A percentile compares a stretch with the other conserved stretches of the same genome.
Conservation (phyloP, 2,888 invertebrate genomes). For the Beris chalybata region DNA sequence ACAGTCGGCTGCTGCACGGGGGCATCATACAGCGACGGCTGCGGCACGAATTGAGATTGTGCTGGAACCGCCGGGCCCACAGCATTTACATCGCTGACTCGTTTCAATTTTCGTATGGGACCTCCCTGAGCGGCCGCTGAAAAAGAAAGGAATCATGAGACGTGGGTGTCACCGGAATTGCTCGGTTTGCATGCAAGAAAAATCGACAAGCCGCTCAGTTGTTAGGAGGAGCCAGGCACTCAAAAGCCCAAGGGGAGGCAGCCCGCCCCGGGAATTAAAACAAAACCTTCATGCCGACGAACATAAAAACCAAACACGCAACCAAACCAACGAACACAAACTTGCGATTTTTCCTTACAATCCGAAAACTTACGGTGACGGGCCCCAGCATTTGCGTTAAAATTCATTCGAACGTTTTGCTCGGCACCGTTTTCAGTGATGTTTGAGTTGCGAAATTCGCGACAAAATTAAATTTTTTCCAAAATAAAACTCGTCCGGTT, state of each 20-base stretch:
- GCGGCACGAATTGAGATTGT: slow-evolving; percentile 44
- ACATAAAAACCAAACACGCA: slow-evolving; percentile 9
- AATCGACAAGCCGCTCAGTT: slow-evolving; percentile 20
- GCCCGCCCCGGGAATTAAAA: slow-evolving; percentile 32
- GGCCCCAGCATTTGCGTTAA: slow-evolving; percentile 52
- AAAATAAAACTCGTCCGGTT: slow-evolving; percentile 36
- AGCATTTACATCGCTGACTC: slow-evolving; percentile 70
- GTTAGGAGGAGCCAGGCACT: not conserved
- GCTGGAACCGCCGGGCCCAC: slow-evolving; percentile 61
- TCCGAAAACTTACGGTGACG: slow-evolving; percentile 55
- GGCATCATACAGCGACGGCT: slow-evolving; percentile 12
- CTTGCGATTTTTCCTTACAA: slow-evolving; percentile 51
- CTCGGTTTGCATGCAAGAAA: slow-evolving; percentile 22
- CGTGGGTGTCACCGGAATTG: not conserved
- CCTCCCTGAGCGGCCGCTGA: slow-evolving; percentile 41
- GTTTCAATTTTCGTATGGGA: slow-evolving; percentile 65
- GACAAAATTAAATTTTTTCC: slow-evolving; percentile 17
- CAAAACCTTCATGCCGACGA: not conserved
- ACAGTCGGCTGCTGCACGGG: not conserved
- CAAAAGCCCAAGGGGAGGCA: no score
- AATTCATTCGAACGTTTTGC: slow-evolving; percentile 47
- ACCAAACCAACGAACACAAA: not conserved
- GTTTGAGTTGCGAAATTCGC: slow-evolving; percentile 2
- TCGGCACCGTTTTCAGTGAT: not conserved
- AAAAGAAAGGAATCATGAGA: slow-evolving; percentile 16